A percentile compares a stretch with the other conserved stretches of the same genome.
phyloP scores from a whole-genome alignment of 2,113 vertebrate species.

The Furnarius figulus region DNA sequence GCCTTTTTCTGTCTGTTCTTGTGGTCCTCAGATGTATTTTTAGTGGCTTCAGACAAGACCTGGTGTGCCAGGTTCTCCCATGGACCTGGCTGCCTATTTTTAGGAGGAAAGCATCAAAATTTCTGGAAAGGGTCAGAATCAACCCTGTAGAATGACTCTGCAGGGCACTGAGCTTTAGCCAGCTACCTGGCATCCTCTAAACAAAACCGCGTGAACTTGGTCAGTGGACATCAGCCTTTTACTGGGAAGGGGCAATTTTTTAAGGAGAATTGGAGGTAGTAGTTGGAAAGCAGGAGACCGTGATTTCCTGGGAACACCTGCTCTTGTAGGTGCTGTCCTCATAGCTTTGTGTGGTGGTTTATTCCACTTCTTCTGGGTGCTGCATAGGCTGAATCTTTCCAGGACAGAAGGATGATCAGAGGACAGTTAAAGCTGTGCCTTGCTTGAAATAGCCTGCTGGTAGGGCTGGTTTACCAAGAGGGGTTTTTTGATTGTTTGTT shows the following conservation, averaged over 20 bases:
- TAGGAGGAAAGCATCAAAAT: background rate
- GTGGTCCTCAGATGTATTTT: background rate
- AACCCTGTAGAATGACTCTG: background rate
- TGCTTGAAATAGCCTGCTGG: background rate
- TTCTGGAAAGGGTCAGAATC: background rate
- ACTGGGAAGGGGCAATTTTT: background rate
- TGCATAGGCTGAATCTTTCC: background rate
- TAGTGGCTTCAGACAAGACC: background rate
- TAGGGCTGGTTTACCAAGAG: background rate
- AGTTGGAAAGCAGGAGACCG: rapidly evolving
- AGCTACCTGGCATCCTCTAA: rapidly evolving
- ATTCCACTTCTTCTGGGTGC: background rate
- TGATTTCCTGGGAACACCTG: background rate
- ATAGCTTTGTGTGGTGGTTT: background rate
- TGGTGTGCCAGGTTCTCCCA: background rate
- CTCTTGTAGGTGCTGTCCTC: background rate
- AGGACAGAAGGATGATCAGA: background rate
- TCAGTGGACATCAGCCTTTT: rapidly evolving
- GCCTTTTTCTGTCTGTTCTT: rapidly evolving
- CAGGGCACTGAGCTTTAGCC: background rate
- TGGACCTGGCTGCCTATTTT: background rate
- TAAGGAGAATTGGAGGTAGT: background rate
- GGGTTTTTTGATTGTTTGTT: background rate
- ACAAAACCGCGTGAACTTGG: background rate
- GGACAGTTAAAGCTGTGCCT: background rate